Conservation (phyloP, 2,888 invertebrate genomes). For the Nemurella pictetii region DNA sequence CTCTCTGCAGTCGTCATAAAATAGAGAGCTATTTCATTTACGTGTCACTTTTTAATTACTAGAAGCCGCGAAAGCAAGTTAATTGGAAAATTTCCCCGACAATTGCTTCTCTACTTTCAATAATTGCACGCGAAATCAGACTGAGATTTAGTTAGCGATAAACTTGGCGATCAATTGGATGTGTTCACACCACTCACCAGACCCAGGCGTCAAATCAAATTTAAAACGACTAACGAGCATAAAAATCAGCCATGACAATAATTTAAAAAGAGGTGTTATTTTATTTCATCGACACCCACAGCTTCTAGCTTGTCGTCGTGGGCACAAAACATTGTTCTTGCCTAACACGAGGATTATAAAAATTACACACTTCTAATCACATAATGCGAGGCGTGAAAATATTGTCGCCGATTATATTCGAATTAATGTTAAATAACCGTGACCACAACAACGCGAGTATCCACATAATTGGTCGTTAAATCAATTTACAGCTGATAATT, state of each 20-base stretch:
- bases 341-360: not conserved
- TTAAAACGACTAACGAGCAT: too few species aligned
- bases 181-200: too few species aligned
- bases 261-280: too few species aligned
- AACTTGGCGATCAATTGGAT: not conserved
- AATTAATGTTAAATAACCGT: not conserved
- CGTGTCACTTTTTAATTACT: not conserved
- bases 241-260: too few species aligned
- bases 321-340: not conserved
- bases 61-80: too few species aligned
- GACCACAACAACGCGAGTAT: not conserved
- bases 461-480: not conserved
- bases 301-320: not conserved
- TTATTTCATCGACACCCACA: not conserved
- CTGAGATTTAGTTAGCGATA: not conserved
- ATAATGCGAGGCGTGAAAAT: not conserved
- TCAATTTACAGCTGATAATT: not conserved
- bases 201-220: too few species aligned
- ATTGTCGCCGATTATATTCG: not conserved
- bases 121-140: not conserved
- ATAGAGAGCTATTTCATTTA: not conserved
- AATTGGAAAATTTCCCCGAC: not conserved
- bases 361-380: not conserved
- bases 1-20: not conserved
- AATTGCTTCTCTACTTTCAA: not conserved